These are phyloP conservation scores for Sebastes taczanowskii DNA, from an alignment of 2,797 vertebrate species.

Conservation along the genomic window DNA sequence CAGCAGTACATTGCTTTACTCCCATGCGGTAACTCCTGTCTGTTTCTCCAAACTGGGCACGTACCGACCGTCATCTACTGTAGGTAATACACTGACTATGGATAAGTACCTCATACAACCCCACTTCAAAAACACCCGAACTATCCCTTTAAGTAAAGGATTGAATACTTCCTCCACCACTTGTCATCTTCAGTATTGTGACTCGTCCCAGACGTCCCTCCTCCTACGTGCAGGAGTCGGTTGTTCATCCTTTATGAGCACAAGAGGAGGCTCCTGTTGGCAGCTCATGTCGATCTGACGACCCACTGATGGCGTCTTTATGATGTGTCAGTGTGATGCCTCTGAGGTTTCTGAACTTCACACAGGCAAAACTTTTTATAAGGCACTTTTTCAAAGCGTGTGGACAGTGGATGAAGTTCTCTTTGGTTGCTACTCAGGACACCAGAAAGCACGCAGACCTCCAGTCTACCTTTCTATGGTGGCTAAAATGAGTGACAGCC, in stretches of 20 bases:
- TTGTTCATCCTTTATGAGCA: constrained; percentile 70
- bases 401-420: constrained; percentile 14
- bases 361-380: neutral
- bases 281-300: constrained; percentile 51
- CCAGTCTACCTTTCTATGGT: neutral
- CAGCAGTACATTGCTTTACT: accelerated
- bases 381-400: neutral
- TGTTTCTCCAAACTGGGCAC: too few species aligned
- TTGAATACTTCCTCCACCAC: neutral
- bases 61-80: too few species aligned
- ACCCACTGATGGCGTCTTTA: constrained; percentile 42
- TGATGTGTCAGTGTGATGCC: constrained; percentile 33
- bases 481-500: neutral
- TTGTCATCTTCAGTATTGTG: constrained; percentile 12
- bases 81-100: too few species aligned
- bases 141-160: too few species aligned
- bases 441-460: constrained; percentile 10
- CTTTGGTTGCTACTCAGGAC: neutral
- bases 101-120: too few species aligned
- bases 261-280: constrained; percentile 41
- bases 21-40: accelerated
- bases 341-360: constrained; percentile 27
- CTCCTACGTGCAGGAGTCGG: constrained; percentile 45
- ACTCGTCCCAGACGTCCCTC: constrained; percentile 45
- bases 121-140: too few species aligned